Base-by-base conservation (phyloP, 2,888 invertebrate genomes). In the Lasioglossum morio region DNA sequence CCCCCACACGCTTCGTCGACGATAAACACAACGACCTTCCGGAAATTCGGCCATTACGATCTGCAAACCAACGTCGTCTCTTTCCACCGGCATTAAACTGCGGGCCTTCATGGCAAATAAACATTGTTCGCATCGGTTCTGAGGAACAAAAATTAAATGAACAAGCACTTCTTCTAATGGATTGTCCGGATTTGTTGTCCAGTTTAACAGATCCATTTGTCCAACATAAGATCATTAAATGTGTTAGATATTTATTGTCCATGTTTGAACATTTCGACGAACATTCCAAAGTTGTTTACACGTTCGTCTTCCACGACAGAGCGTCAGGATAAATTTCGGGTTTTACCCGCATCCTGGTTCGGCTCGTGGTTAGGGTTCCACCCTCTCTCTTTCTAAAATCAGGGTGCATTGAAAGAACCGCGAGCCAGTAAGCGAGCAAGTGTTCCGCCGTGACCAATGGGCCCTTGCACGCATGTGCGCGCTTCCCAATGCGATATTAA, bases 401-500 rank as follows among this genome's bases (percentile, higher is more conserved):
- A 94, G 94, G 94, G 94, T 94, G 93, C 91, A 94, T 94, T 94
- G 90, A 93, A 85, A 88, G 89, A 90, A 92, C 92, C 93, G 89
- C 92, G 92, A 87, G 92, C 92, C 90, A 90, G 92, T 86, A 89
- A 91, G 83, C 91, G 90, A 93, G 92, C 95, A 95, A 95, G 95
- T 95, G 95, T 95, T 95, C 93, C 94, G 87, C 94, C 95, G 93
- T 95, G 95, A 94, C 95, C 94, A 95, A 95, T 95, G 93, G 89
- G 88, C 91, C 91, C 92, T 93, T 94, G 94, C 95, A 95, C 95
- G 95, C 95, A 95, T 95, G 95, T 95, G 95, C 94, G 95, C 94
- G 92, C 93, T 95, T 94, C 94, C 94, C 95, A 95, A 95, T 95
- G 95, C 92, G 95, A 95, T 95, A 95, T 95, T 95, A 95, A 95